Conservation (phyloP, 1,140 invertebrate species). For the Ditylenchus dipsaci region DNA sequence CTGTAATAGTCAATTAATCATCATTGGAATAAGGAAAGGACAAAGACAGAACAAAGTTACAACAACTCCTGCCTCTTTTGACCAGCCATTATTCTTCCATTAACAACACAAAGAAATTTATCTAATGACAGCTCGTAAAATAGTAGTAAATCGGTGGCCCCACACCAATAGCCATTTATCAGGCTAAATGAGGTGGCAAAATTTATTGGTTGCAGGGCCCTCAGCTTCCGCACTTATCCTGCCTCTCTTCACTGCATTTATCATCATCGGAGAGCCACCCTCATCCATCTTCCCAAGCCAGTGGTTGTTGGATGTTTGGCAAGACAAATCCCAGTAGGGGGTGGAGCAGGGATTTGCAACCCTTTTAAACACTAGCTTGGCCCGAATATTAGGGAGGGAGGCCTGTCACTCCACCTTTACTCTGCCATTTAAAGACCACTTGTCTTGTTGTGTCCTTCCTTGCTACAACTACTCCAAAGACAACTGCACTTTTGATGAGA, state of each 20-base stretch:
- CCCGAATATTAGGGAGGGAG: neutral
- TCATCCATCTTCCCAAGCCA: neutral
- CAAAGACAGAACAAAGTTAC: neutral
- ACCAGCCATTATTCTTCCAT: neutral
- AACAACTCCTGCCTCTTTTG: neutral
- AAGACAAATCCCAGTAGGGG: slow-evolving; percentile 1
- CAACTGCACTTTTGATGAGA: no score
- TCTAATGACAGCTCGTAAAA: slow-evolving; percentile 1
- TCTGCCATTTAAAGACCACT: neutral
- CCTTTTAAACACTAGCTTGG: neutral
- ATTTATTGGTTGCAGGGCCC: neutral
- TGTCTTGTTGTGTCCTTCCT: neutral
- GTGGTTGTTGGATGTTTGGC: no score
- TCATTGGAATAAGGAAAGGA: neutral
- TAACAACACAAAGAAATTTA: slow-evolving; percentile 5
- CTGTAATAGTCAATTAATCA: neutral
- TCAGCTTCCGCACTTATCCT: neutral
- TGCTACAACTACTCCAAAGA: no score
- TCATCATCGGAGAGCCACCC: neutral
- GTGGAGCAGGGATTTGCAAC: neutral
- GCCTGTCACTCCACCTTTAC: neutral
- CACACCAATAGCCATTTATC: neutral
- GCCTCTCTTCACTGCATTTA: neutral
- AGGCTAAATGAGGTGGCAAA: slow-evolving; percentile 1
- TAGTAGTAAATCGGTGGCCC: neutral